These are phyloP conservation scores for Trogon surrucura DNA, from an alignment of 2,113 vertebrate genomes.

Conservation along the genomic window DNA sequence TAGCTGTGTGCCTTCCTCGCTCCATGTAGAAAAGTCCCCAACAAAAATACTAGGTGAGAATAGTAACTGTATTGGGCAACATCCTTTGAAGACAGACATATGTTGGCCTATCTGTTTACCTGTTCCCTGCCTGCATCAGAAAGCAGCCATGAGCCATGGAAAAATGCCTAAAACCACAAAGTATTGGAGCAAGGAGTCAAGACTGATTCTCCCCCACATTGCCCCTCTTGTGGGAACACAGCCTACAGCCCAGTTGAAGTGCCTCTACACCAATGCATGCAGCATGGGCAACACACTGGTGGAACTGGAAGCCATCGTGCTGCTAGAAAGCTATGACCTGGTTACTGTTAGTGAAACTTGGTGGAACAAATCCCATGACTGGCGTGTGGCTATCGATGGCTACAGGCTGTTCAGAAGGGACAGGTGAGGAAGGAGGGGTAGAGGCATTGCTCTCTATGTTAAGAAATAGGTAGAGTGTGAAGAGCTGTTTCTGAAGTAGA, in stretches of 20 bases:
- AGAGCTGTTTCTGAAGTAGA: not conserved
- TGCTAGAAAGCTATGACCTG: not conserved
- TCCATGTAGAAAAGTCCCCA: not conserved
- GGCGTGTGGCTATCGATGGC: not conserved
- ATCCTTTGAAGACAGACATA: not conserved
- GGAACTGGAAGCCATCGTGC: not conserved
- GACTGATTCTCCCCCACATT: not conserved
- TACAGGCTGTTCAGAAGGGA: not conserved
- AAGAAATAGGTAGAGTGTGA: not conserved
- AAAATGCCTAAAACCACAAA: not conserved
- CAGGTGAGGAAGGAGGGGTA: not conserved
- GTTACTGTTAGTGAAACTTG: not conserved
- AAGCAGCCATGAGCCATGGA: not conserved
- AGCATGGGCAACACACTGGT: not conserved
- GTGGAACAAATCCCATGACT: not conserved
- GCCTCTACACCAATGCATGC: too few species aligned
- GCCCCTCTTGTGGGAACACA: not conserved
- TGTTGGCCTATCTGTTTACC: not conserved
- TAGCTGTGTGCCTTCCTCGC: not conserved
- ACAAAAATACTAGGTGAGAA: not conserved
- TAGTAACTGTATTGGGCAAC: not conserved
- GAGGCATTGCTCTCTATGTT: not conserved
- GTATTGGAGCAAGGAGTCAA: not conserved
- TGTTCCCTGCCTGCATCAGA: not conserved
- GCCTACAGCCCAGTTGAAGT: not conserved